Evolutionary conservation across 2,888 invertebrate species (phyloP).

Genomic region (Eupithecia insigniata): DNA sequence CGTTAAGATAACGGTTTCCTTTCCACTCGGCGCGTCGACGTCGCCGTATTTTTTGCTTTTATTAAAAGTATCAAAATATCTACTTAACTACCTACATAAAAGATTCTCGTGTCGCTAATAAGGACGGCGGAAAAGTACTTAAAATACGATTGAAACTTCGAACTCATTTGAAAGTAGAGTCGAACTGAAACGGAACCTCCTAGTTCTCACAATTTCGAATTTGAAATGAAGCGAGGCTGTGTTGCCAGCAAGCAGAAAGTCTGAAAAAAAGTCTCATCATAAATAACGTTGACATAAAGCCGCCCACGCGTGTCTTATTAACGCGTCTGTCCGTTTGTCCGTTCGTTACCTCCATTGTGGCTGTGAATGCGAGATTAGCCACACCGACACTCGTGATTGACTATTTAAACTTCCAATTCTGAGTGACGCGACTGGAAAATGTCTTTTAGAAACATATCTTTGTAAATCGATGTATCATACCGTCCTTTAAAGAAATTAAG

Average conservation of each 20-base stretch:
- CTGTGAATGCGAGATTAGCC: constrained; percentile 81
- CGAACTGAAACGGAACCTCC: constrained; percentile 13
- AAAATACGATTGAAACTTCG: constrained; percentile 16
- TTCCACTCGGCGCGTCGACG: constrained; percentile 74
- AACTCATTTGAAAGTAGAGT: constrained; percentile 22
- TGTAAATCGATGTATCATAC: constrained; percentile 30
- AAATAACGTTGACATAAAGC: constrained; percentile 82
- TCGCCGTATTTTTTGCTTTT: constrained; percentile 67
- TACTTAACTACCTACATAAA: constrained; percentile 59
- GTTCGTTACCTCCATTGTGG: constrained; percentile 83
- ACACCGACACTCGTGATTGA: constrained; percentile 80
- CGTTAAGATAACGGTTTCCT: constrained; percentile 82
- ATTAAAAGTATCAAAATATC: constrained; percentile 69
- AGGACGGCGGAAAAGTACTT: constrained; percentile 48
- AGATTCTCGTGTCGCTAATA: constrained; percentile 68
- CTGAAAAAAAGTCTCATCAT: constrained; percentile 73
- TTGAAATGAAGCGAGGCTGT: constrained; percentile 40
- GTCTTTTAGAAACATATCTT: constrained; percentile 33
- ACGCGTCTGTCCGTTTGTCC: constrained; percentile 79
- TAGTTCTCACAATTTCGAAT: constrained; percentile 34
- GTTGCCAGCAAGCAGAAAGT: constrained; percentile 65
- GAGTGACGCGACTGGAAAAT: constrained; percentile 58
- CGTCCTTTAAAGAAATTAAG: constrained; percentile 30
- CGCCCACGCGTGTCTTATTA: constrained; percentile 83
- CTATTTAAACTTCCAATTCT: constrained; percentile 79